phyloP scores from a whole-genome alignment of 2,888 invertebrate species.

The Pteria penguin region DNA sequence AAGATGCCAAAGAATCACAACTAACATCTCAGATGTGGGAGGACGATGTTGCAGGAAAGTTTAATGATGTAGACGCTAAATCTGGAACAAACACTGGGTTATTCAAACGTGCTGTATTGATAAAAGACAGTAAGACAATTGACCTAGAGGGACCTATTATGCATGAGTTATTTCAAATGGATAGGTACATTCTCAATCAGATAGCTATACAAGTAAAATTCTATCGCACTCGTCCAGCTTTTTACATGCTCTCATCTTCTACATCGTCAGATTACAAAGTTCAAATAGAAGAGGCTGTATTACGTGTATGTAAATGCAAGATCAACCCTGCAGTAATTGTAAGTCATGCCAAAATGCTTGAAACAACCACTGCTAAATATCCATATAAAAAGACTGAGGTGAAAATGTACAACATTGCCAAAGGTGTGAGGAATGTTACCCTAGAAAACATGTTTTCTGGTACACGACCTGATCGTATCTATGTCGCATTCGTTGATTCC shows the following conservation, averaged over 20 bases:
- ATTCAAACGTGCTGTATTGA: slow-evolving; percentile 18
- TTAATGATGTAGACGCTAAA: slow-evolving; percentile 13
- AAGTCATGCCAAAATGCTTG: too few relatives aligned
- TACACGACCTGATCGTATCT: slow-evolving; percentile 33
- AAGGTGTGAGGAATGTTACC: slow-evolving; percentile 24
- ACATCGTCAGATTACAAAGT: slow-evolving; percentile 4
- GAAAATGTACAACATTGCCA: slow-evolving; percentile 33
- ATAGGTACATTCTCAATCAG: slow-evolving; percentile 32
- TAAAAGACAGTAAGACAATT: slow-evolving; percentile 21
- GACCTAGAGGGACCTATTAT: slow-evolving; percentile 44
- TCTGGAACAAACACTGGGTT: slow-evolving; percentile 30
- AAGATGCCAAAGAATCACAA: slow-evolving; percentile 11
- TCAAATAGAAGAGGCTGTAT: too few relatives aligned
- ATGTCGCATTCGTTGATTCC: slow-evolving; percentile 38
- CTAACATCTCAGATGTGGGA: slow-evolving; percentile 15
- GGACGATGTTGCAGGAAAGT: slow-evolving; percentile 3
- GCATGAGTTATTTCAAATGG: slow-evolving; percentile 17
- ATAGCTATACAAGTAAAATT: slow-evolving; percentile 33
- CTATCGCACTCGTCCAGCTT: slow-evolving; percentile 15
- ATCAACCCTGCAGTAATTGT: too few relatives aligned
- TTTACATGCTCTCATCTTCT: slow-evolving; percentile 6
- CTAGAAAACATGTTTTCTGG: slow-evolving; percentile 46
- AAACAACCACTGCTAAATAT: too few relatives aligned
- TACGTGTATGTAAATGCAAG: too few relatives aligned
- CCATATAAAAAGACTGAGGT: slow-evolving; percentile 29